phyloP scores from a whole-genome alignment of 1,140 invertebrate species.

The Ephestia elutella region DNA sequence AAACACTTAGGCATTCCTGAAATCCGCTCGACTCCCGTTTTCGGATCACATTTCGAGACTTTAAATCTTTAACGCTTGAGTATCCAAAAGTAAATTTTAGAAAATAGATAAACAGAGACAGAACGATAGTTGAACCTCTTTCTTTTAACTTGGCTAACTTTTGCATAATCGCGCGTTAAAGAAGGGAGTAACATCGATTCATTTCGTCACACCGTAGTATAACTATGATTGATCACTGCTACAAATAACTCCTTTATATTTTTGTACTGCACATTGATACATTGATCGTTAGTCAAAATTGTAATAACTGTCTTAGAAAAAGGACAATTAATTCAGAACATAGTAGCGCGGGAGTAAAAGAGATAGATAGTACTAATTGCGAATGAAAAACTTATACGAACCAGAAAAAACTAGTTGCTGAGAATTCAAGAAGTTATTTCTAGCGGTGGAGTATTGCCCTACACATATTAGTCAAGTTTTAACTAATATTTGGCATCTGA shows the following conservation, averaged over 20 bases:
- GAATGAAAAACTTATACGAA: not conserved
- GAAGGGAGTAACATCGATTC: not conserved
- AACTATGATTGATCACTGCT: not conserved
- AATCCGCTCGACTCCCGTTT: not conserved
- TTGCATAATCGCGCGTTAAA: not conserved
- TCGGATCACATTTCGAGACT: conserved; percentile 1
- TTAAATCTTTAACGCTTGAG: not conserved
- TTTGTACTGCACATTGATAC: too few relatives aligned
- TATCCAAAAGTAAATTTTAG: not conserved
- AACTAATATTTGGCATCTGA: conserved; percentile 56
- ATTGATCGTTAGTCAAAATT: too few relatives aligned
- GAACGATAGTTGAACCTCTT: not conserved
- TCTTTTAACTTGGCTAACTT: not conserved
- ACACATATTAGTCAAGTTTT: conserved; percentile 37
- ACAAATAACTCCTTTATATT: not conserved
- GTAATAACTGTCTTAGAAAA: too few relatives aligned
- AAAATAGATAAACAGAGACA: too few relatives aligned
- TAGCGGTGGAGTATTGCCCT: conserved; percentile 15
- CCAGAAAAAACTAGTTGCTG: too few relatives aligned
- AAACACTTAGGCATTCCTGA: not conserved
- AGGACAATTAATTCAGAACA: too few relatives aligned
- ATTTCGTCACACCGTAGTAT: not conserved
- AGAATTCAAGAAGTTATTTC: not conserved
- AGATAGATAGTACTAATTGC: not conserved
- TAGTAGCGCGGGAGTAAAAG: too few relatives aligned